Evolutionary conservation across 2,797 vertebrate species (phyloP).

Genomic region (Cyclopterus lumpus): DNA sequence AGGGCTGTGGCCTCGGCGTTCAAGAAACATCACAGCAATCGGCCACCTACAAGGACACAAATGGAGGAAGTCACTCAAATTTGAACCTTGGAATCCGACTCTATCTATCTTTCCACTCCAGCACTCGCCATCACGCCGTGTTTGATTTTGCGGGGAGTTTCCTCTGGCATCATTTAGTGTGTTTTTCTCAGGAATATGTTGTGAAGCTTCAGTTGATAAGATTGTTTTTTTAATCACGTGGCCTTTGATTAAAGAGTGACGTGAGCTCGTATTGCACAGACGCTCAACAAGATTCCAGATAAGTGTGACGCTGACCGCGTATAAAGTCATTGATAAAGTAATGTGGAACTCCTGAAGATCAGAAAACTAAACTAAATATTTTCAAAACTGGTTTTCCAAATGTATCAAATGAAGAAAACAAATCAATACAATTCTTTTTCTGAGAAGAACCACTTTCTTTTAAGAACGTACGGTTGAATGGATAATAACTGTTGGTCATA

Average conservation of each 20-base stretch:
- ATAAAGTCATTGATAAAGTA: not conserved
- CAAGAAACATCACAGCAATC: slow-evolving; percentile 2
- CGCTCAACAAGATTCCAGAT: not conserved
- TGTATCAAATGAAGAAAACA: not conserved
- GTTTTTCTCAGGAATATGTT: not conserved
- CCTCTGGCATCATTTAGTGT: not conserved
- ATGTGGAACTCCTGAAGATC: not conserved
- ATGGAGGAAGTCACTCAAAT: not conserved
- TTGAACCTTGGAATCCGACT: slow-evolving; percentile 21
- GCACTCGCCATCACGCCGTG: not conserved
- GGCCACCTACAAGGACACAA: not conserved
- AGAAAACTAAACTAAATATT: not conserved
- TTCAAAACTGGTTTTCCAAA: not conserved
- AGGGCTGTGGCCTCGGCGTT: not conserved
- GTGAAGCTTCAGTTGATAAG: not conserved
- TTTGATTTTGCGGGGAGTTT: slow-evolving; percentile 9
- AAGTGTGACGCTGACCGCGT: not conserved
- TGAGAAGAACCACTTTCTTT: slow-evolving; percentile 40
- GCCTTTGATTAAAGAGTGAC: slow-evolving; percentile 24
- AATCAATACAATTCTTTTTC: not conserved
- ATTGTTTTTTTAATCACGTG: slow-evolving; percentile 38
- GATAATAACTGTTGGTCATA: not conserved
- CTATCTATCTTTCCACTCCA: slow-evolving; percentile 23
- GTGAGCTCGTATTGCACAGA: slow-evolving; percentile 16
- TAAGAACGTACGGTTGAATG: not conserved